Evolutionary conservation across 2,113 vertebrate genomes (phyloP), one percentile per base, ranked within the genome.

Genomic region (Pollimyrus isidori): DNA sequence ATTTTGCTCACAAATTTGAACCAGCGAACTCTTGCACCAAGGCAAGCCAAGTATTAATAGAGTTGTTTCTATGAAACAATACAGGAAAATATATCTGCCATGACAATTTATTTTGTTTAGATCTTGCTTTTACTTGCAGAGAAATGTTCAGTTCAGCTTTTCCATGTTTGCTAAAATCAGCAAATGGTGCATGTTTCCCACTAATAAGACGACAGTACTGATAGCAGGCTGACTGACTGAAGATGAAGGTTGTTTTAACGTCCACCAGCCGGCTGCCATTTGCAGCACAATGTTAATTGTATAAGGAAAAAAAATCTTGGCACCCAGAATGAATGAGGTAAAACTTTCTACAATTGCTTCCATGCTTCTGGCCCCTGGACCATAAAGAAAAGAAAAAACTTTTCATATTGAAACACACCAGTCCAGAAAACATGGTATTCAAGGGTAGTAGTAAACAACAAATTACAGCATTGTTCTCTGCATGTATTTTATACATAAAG

Each of bases 1-100:
- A n/a, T 85, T 85, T 45, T 85, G 82, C 45, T 49, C 82, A 49
- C 82, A 85, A 85, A 85, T 85, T 85, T 85, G 19, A 84, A 48
- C 45, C 21, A 85, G 82, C 45, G 2, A 85, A 46, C 82, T 85
- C 82, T 85, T 17, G n/a, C 17, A 21, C 42, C 2, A 80, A 13
- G 30, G 30, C 73, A 80, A 80, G 73, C 73, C 73, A 80, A 80
- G 73, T 39, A 80, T 80, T 80, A 80, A 80, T 42, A 39, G 4
- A 80, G 73, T 80, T 80, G 73, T 80, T 80, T 80, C 35, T 80
- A 80, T 42, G 73, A 80, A 39, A 80, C 30, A 19, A 42, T 80
- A 80, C 73, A 42, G 15, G 15, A 42, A 80, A 80, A 80, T 80
- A 80, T 80, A 80, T 80, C 17, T 42, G 35, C 73, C 73, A 80